These are phyloP conservation scores for Kradibia gibbosae DNA, from an alignment of 1,140 invertebrate species.

Conservation along the genomic window DNA sequence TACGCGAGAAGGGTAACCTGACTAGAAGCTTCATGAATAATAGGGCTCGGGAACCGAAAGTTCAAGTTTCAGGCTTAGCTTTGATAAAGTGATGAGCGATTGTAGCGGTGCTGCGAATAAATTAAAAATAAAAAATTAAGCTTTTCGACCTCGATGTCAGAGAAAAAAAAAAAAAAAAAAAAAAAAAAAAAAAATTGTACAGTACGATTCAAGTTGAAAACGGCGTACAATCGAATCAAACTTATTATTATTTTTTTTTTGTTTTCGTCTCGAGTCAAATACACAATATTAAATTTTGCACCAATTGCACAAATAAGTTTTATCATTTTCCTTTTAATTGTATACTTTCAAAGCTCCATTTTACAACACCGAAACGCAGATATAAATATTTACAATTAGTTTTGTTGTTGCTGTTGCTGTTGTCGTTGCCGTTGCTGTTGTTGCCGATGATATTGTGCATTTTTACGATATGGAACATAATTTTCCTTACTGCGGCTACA, in stretches of 20 bases:
- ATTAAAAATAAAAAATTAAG: conserved; percentile 1
- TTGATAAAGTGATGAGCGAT: neutral
- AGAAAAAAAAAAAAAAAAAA: too few relatives aligned
- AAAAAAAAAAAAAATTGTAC: too few relatives aligned
- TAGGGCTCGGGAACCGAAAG: neutral
- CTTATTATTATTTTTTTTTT: too few relatives aligned
- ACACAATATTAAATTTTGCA: neutral
- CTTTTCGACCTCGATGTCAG: too few relatives aligned
- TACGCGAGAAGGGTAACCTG: neutral
- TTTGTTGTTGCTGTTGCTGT: too few relatives aligned
- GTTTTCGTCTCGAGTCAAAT: too few relatives aligned
- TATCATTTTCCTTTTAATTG: neutral
- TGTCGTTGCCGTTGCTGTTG: too few relatives aligned
- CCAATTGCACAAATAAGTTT: neutral
- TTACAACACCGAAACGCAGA: conserved; percentile 24
- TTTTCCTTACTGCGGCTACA: neutral
- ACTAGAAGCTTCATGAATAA: neutral
- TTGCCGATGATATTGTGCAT: too few relatives aligned
- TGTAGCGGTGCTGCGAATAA: neutral
- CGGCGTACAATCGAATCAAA: too few relatives aligned
- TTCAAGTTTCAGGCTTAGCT: neutral
- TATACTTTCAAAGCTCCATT: conserved; percentile 7
- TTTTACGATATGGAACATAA: conserved; percentile 20
- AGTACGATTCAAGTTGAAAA: too few relatives aligned
- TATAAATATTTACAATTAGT: conserved; percentile 44